Evolutionary conservation across 2,888 invertebrate species (phyloP).

Genomic region (Heliconius cydno): DNA sequence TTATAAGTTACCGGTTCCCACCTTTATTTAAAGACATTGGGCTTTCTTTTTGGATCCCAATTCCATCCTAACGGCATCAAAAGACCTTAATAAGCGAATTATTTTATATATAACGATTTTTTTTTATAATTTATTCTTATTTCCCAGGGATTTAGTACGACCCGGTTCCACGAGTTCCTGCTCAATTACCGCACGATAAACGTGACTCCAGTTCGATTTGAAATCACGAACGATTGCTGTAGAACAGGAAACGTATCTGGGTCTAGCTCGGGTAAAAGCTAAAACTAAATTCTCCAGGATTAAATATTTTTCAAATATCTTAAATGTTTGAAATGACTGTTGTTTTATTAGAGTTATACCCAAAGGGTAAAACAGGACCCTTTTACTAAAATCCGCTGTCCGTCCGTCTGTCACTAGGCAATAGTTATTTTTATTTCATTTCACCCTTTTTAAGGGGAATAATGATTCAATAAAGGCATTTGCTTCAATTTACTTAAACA

Average conservation of each 20-base stretch:
- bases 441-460: too few species aligned
- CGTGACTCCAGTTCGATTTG: constrained; percentile 39
- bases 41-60: neutral
- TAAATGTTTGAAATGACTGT: neutral
- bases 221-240: constrained; percentile 42
- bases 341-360: too few species aligned
- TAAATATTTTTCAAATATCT: neutral
- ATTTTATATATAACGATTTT: neutral
- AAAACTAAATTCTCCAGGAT: constrained; percentile 1
- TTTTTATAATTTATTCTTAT: neutral
- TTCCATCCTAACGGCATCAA: too few species aligned
- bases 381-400: too few species aligned
- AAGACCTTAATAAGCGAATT: too few species aligned
- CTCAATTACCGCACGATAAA: constrained; percentile 35
- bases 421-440: too few species aligned
- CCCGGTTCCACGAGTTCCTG: constrained; percentile 38
- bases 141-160: constrained; percentile 35
- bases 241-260: constrained; percentile 37
- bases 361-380: too few species aligned
- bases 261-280: constrained; percentile 26
- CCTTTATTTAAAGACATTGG: neutral
- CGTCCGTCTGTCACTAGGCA: too few species aligned
- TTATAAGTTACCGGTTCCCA: neutral
- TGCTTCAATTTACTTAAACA: neutral
- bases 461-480: too few species aligned